Base-by-base conservation (phyloP, 2,888 invertebrate genomes). In the Drosophila monieri region DNA sequence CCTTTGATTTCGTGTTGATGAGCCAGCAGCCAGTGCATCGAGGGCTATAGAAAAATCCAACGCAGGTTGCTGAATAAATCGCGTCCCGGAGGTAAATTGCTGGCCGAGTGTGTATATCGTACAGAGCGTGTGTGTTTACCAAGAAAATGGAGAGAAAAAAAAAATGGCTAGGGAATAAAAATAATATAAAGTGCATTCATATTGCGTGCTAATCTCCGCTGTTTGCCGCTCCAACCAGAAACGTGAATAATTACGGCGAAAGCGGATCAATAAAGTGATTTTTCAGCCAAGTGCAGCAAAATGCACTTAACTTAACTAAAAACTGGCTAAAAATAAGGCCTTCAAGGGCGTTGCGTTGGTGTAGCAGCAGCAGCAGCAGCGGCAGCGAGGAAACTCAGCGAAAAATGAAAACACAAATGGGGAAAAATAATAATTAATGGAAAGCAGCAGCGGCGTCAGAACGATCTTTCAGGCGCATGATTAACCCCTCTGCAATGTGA, bases 211-310 rank as follows among this genome's bases (percentile, higher is more conserved):
- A 48, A 77, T 48, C 58, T 71, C 58, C 47, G 47, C 39, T 62
- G 78, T 78, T 80, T 49, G 53, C 39, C 60, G 21, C 58, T 60
- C 23, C 32, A 25, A 35, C 35, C 52, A 62, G 57, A 77, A 71
- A 65, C 60, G 73, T 62, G 65, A 73, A 74, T 70, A 77, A 78
- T 75, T 68, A 54, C 43, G 61, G 70, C 70, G 62, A 69, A 69
- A 79, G 78, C 79, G 76, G 83, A 81, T 85, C 83, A 78, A 85
- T 85, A 81, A 74, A 77, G 68, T 80, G 69, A 55, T 51, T 57
- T 66, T 66, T 54, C 54, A 47, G 27, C 37, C 15, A 52, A 58
- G 27, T 32, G 32, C 54, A 47, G 27, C 37, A n/a, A 32, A 58
- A 44, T 25, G 32, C 23, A 35, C 35, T 21, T 35, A 46, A 52